Base-by-base conservation (phyloP, 2,888 invertebrate genomes). In the Drosophila meridionalis region DNA sequence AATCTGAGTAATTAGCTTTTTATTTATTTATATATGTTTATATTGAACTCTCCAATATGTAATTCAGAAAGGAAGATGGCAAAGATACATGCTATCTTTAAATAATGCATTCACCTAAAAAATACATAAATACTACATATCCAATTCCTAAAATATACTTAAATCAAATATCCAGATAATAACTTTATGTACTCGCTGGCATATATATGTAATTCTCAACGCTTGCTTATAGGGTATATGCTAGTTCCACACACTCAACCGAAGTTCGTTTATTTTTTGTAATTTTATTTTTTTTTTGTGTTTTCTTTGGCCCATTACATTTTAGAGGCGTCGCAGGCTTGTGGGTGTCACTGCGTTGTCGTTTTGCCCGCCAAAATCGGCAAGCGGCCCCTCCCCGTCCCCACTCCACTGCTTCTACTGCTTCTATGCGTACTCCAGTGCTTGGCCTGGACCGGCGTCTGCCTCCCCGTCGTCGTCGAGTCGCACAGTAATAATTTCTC, bases 401-500 rank as follows among this genome's bases (percentile, higher is more conserved):
- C 34, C 7, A 8, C 4, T 42, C 45, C 53, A 50, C 53, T 61
- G 20, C 32, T 30, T 47, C 50, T 9, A 36, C 38, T 52, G 45
- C 47, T 61, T 38, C 59, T 64, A 48, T 65, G 66, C 66, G 62
- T 73, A 63, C 74, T 72, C 59, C 72, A 73, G 47, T 59, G 52
- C 67, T 56, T 66, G 69, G 59, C 65, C 53, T 66, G 42, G 40
- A 56, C 57, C 38, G 28, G 53, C 63, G 34, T 30, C 60, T 42
- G 61, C 32, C 34, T 32, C 42, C 40, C 43, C 55, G 11, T 26
- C 76, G 11, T 26, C 76, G 57, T 69, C 64, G 69, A 61, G 78
- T 69, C 74, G 79, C 80, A 78, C 70, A 80, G 84, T 88, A 88
- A 89, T 89, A 89, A 88, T 90, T 90, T 89, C 80, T 83, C 90